phyloP scores from a whole-genome alignment of 2,797 vertebrate species.

The Yasuhikotakia modesta region DNA sequence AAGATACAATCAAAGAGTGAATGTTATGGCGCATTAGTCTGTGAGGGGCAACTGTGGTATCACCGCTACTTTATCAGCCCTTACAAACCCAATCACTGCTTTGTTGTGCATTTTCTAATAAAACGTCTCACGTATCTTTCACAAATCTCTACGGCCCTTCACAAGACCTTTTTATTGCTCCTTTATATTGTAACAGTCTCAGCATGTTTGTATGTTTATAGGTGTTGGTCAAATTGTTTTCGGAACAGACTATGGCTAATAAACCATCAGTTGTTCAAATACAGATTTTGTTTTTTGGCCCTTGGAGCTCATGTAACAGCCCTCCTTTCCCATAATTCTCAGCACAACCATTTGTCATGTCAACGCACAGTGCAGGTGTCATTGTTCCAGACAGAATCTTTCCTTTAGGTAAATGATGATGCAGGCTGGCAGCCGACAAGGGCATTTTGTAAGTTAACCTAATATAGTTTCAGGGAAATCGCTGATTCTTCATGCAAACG shows the following conservation, averaged over 20 bases:
- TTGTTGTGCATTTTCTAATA: background rate
- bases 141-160: background rate
- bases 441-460: conserved; percentile 36
- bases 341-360: conserved; percentile 31
- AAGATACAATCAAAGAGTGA: conserved; percentile 23
- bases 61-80: background rate
- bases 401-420: conserved; percentile 38
- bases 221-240: background rate
- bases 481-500: conserved; percentile 1
- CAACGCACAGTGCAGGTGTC: conserved; percentile 3
- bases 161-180: background rate
- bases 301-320: conserved; percentile 3
- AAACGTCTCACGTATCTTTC: background rate
- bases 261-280: conserved; percentile 1
- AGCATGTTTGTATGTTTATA: background rate
- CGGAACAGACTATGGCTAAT: background rate
- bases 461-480: conserved; percentile 28
- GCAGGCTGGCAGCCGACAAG: conserved; percentile 7
- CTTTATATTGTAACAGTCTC: background rate
- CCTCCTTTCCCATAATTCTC: conserved; percentile 23
- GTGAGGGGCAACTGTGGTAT: background rate
- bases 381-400: conserved; percentile 32
- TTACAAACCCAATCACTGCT: background rate
- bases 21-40: conserved; percentile 10
- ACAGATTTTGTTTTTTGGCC: conserved; percentile 19